Percentiles rank a stretch among this genome's conserved stretches.
Evolutionary conservation across 2,888 invertebrate genomes (phyloP).

Genomic region (Panzeria rudis): DNA sequence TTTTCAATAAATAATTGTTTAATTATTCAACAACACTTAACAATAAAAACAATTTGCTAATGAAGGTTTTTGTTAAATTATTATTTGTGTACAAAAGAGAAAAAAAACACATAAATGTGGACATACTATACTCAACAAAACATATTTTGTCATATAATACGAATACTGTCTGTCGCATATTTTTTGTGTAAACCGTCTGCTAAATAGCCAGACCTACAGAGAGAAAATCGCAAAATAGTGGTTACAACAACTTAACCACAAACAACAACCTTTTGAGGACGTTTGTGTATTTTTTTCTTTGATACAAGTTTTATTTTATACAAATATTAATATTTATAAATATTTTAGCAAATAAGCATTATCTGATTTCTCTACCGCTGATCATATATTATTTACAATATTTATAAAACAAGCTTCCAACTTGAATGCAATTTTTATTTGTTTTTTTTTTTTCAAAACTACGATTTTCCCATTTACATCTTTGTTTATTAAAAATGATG

Average conservation of each 20-base stretch:
- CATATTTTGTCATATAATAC: slow-evolving; percentile 18
- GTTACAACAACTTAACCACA: slow-evolving; percentile 52
- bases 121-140: background rate
- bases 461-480: slow-evolving; percentile 36
- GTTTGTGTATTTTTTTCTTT: slow-evolving; percentile 11
- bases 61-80: slow-evolving; percentile 49
- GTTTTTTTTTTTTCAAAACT: background rate
- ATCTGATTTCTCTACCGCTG: slow-evolving; percentile 35
- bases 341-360: background rate
- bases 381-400: slow-evolving; percentile 30
- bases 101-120: background rate
- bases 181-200: slow-evolving; percentile 2
- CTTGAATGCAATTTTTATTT: slow-evolving; percentile 13
- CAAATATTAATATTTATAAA: slow-evolving; percentile 7
- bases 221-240: slow-evolving; percentile 56
- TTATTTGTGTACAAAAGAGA: slow-evolving; percentile 11
- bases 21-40: slow-evolving; percentile 31
- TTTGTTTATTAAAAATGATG: slow-evolving; percentile 47
- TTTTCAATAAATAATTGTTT: slow-evolving; percentile 36
- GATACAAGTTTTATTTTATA: background rate
- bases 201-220: slow-evolving; percentile 25
- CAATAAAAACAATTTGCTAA: slow-evolving; percentile 45
- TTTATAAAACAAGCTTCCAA: background rate
- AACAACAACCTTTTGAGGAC: slow-evolving; percentile 52
- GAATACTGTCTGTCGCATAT: slow-evolving; percentile 15